Percentiles rank a stretch among this genome's conserved stretches.
These are phyloP conservation scores for Sakesphorus luctuosus DNA, from an alignment of 2,113 vertebrate genomes.

Conservation along the genomic window DNA sequence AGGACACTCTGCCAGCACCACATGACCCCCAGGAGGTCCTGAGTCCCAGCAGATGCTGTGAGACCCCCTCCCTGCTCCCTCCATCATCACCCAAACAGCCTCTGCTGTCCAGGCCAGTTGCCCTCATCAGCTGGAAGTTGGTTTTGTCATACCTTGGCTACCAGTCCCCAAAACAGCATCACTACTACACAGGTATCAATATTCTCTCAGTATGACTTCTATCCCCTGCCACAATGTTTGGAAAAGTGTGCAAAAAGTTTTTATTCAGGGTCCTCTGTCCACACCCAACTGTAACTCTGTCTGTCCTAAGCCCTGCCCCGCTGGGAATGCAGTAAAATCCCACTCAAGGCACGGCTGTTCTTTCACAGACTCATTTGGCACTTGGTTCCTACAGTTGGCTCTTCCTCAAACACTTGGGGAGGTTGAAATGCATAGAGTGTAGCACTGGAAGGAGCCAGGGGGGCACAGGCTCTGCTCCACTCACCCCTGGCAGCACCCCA, in stretches of 20 bases:
- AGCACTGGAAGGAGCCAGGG: background rate
- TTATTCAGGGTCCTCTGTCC: background rate
- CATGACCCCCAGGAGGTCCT: background rate
- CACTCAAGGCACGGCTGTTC: background rate
- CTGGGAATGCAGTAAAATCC: background rate
- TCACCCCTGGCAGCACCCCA: background rate
- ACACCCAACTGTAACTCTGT: background rate
- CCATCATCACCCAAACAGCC: background rate
- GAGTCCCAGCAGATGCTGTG: background rate
- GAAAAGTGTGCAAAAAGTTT: background rate
- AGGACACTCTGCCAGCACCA: background rate
- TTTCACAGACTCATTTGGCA: slow-evolving; percentile 60
- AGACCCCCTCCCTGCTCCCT: background rate
- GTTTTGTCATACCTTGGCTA: slow-evolving; percentile 16
- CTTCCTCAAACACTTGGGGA: background rate
- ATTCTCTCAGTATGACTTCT: background rate
- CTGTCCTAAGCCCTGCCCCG: background rate
- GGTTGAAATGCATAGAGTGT: slow-evolving; percentile 32
- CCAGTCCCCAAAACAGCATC: background rate
- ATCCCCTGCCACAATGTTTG: background rate
- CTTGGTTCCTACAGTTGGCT: slow-evolving; percentile 1
- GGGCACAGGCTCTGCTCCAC: background rate
- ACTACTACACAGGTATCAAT: background rate
- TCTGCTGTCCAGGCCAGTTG: background rate
- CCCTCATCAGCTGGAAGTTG: slow-evolving; percentile 13